Base-by-base conservation (phyloP, 2,113 vertebrate species). In the Protobothrops flavoviridis region DNA sequence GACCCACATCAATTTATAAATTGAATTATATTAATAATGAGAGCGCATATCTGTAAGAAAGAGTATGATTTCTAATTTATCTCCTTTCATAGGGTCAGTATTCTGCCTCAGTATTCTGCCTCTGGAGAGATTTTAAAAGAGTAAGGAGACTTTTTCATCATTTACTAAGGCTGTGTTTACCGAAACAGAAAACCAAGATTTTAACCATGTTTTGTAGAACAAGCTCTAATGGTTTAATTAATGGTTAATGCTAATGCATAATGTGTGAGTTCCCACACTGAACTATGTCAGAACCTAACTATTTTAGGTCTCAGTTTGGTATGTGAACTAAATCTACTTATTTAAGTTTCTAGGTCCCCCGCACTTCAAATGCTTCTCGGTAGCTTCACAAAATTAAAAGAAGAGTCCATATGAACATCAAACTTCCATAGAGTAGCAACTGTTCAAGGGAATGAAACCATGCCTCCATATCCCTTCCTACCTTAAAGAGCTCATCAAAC, bases 31-130 rank as follows among this genome's bases (percentile, higher is more conserved):
- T 5, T 59, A 55, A 55, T 55, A 55, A 55, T 55, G 53, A 55
- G 13, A 55, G 53, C 26, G 5, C 29, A 2, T n/a, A 43, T 69
- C 45, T 50, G n/a, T n/a, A 24, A 55, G 0, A 85, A 43, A 50
- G 17, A n/a, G 59, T 43, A 52, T 91, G 29, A 17, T 85, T 48
- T 29, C 0, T 0, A n/a, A 9, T 45, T 53, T 89, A 4, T n/a
- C 24, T 33, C 29, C 69, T 55, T 55, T 55, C 53, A 55, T 15
- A 55, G 53, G 53, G 3, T 55, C 45, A 48, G 53, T 20, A 39
- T 17, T 64, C 61, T 92, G 86, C 53, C 61, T 43, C 90, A 91
- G 93, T 17, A 45, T 5, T 0, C 24, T 87, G 43, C 21, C 24
- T 69, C 20, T 12, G 0, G 48, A 29, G 24, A 94, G 50, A n/a